phyloP scores from a whole-genome alignment of 1,140 invertebrate species.

The Holotrichia oblita region DNA sequence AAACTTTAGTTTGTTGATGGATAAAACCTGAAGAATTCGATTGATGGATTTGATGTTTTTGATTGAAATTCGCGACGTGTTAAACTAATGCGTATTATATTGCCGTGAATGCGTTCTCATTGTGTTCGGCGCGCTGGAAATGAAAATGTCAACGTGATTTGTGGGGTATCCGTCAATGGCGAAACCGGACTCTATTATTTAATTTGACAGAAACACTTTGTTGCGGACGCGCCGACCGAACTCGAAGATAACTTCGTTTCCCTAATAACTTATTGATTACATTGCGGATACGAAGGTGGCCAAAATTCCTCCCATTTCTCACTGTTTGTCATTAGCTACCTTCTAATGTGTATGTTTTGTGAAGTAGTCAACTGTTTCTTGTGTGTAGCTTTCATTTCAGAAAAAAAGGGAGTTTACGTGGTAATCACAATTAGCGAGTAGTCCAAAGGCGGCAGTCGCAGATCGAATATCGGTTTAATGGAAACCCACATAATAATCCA shows the following conservation, averaged over 20 bases:
- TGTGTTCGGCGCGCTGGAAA: background rate
- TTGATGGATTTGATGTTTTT: background rate
- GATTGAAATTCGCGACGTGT: background rate
- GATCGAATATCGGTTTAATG: too few relatives aligned
- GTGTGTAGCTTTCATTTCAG: too few relatives aligned
- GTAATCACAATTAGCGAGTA: too few relatives aligned
- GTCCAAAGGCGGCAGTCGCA: too few relatives aligned
- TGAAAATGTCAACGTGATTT: constrained; percentile 33
- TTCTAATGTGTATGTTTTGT: too few relatives aligned
- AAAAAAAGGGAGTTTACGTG: too few relatives aligned
- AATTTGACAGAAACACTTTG: constrained; percentile 34
- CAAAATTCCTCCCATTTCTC: background rate
- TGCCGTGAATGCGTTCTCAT: background rate
- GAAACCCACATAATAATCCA: too few relatives aligned
- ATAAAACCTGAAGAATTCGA: background rate
- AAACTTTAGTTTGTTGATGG: background rate
- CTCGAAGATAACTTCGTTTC: constrained; percentile 29
- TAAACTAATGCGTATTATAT: background rate
- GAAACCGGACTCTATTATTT: constrained; percentile 33
- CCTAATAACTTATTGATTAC: constrained; percentile 29
- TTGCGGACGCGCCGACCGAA: constrained; percentile 1
- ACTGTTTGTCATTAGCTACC: background rate
- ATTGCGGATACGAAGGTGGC: constrained; percentile 10
- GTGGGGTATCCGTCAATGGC: constrained; percentile 24
- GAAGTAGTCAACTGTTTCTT: too few relatives aligned